phyloP scores from a whole-genome alignment of 2,113 vertebrate species.

The Zosterops lateralis region DNA sequence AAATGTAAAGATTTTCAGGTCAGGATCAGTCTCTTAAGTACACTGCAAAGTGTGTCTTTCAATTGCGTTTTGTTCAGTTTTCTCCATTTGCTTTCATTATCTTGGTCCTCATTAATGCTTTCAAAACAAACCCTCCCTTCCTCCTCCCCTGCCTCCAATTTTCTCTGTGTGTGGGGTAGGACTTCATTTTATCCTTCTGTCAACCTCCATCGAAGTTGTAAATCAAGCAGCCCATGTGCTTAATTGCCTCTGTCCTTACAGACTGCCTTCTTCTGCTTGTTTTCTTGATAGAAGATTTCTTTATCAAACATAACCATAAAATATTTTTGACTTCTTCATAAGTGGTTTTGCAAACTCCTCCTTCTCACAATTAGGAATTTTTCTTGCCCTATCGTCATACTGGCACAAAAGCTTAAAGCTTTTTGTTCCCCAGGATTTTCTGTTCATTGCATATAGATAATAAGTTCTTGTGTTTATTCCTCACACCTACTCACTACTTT shows the following conservation, averaged over 20 bases:
- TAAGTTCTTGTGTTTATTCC: constrained; percentile 2
- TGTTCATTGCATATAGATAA: not conserved
- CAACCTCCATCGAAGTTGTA: not conserved
- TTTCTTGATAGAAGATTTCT: not conserved
- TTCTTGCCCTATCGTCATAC: not conserved
- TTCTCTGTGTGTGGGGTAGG: not conserved
- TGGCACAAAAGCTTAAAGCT: not conserved
- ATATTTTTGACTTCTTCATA: not conserved
- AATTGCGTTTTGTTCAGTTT: not conserved
- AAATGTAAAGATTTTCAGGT: not conserved
- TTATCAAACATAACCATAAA: not conserved
- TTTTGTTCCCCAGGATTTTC: not conserved
- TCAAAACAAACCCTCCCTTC: not conserved
- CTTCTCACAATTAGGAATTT: not conserved
- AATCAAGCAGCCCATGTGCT: not conserved
- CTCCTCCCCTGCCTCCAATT: not conserved
- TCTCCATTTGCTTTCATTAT: not conserved
- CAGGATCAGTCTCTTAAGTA: not conserved
- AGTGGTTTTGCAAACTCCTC: not conserved
- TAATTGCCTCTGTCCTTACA: not conserved
- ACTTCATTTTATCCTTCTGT: not conserved
- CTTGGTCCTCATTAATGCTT: not conserved
- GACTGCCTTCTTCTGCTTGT: not conserved
- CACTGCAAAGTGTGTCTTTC: not conserved
- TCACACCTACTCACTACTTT: constrained; percentile 12